Evolutionary conservation across 1,140 invertebrate genomes (phyloP).

Genomic region (Calephelis virginiensis): DNA sequence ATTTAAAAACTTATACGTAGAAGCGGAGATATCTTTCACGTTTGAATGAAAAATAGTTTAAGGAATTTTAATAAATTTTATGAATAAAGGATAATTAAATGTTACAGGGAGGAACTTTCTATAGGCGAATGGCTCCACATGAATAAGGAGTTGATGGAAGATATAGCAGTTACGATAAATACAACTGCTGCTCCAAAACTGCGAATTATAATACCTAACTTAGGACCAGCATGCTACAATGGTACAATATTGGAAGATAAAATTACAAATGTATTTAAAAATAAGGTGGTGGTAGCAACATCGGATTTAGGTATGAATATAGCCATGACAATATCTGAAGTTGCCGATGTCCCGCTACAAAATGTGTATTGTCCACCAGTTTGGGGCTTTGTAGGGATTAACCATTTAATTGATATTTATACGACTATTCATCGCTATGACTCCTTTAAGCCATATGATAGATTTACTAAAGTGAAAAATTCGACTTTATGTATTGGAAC

Average conservation of each 20-base stretch:
- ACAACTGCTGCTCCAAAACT: slow-evolving; percentile 58
- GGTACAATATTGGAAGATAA: slow-evolving; percentile 65
- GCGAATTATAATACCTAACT: slow-evolving; percentile 65
- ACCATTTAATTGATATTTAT: slow-evolving; percentile 71
- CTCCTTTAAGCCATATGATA: slow-evolving; percentile 59
- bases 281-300: slow-evolving; percentile 74
- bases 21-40: no score
- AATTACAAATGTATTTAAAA: slow-evolving; percentile 53
- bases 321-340: slow-evolving; percentile 51
- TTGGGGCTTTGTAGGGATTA: slow-evolving; percentile 78
- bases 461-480: slow-evolving; percentile 59
- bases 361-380: slow-evolving; percentile 78
- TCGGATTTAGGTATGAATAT: slow-evolving; percentile 71
- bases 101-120: slow-evolving; percentile 42
- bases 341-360: slow-evolving; percentile 56
- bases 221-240: slow-evolving; percentile 75
- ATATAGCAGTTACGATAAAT: slow-evolving; percentile 64
- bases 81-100: no score
- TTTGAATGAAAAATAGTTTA: no score
- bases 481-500: slow-evolving; percentile 67
- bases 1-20: no score
- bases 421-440: slow-evolving; percentile 71
- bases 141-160: slow-evolving; percentile 57
- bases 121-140: slow-evolving; percentile 59
- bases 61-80: no score